Evolutionary conservation across 2,113 vertebrate genomes (phyloP).

Genomic region (Siniperca chuatsi): DNA sequence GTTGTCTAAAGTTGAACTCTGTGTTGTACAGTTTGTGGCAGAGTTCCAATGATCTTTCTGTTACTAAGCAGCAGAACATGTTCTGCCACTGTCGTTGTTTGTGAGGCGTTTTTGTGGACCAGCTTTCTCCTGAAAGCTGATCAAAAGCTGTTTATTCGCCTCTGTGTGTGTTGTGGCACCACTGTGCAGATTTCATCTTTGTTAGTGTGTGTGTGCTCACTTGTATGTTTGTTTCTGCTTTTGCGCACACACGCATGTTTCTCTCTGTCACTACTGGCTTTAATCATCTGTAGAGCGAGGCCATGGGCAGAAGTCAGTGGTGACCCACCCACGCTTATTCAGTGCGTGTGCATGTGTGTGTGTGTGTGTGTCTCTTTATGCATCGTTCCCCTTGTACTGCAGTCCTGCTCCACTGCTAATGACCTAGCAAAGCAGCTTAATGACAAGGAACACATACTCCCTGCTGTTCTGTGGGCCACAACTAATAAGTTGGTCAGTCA

Average conservation of each 20-base stretch:
- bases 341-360: not conserved
- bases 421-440: slow-evolving; percentile 74
- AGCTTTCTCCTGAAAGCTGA: slow-evolving; percentile 67
- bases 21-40: slow-evolving; percentile 20
- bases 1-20: slow-evolving; percentile 51
- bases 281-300: slow-evolving; percentile 79
- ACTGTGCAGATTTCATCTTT: slow-evolving; percentile 53
- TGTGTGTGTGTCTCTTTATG: slow-evolving; percentile 33
- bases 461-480: slow-evolving; percentile 63
- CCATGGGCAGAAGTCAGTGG: slow-evolving; percentile 63
- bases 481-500: slow-evolving; percentile 75
- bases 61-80: slow-evolving; percentile 24
- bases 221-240: slow-evolving; percentile 48
- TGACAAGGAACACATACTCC: slow-evolving; percentile 72
- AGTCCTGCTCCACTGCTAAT: slow-evolving; percentile 71
- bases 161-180: slow-evolving; percentile 19
- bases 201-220: slow-evolving; percentile 18
- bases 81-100: slow-evolving; percentile 24
- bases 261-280: slow-evolving; percentile 70
- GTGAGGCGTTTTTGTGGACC: slow-evolving; percentile 26
- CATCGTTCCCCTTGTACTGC: slow-evolving; percentile 45
- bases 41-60: slow-evolving; percentile 5
- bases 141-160: slow-evolving; percentile 72
- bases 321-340: slow-evolving; percentile 72
- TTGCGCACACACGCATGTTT: slow-evolving; percentile 9